phyloP scores from a whole-genome alignment of 2,888 invertebrate species.

The Andrena bicolor region DNA sequence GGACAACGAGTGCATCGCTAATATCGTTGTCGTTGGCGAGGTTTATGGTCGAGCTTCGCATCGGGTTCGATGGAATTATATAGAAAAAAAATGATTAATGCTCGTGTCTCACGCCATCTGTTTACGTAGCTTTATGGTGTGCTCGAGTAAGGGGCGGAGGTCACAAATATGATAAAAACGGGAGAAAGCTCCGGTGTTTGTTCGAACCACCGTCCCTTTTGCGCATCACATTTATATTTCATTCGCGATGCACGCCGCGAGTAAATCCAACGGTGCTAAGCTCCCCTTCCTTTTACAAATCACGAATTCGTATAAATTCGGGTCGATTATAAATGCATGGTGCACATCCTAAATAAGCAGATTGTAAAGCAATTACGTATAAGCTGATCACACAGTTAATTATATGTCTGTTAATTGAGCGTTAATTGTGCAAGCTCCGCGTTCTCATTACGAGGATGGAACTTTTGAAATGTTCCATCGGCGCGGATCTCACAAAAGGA shows the following conservation, averaged over 20 bases:
- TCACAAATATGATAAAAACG: neutral
- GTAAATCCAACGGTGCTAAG: neutral
- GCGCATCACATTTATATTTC: neutral
- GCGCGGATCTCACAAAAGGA: neutral
- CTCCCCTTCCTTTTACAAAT: constrained; percentile 2
- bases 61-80: constrained; percentile 7
- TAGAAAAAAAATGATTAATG: constrained; percentile 36
- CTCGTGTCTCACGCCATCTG: constrained; percentile 11
- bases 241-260: neutral
- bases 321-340: neutral
- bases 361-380: constrained; percentile 25
- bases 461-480: constrained; percentile 33
- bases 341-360: constrained; percentile 10
- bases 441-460: constrained; percentile 14
- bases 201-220: neutral
- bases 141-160: neutral
- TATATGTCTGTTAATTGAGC: constrained; percentile 31
- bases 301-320: neutral
- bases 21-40: neutral
- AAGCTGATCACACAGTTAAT: constrained; percentile 11
- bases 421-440: constrained; percentile 33
- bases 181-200: neutral
- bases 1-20: neutral
- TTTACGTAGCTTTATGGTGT: neutral
- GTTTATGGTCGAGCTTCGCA: neutral